Evolutionary conservation across 2,888 invertebrate species (phyloP), one percentile per base, ranked within the genome.

Genomic region (Cerastoderma edule): DNA sequence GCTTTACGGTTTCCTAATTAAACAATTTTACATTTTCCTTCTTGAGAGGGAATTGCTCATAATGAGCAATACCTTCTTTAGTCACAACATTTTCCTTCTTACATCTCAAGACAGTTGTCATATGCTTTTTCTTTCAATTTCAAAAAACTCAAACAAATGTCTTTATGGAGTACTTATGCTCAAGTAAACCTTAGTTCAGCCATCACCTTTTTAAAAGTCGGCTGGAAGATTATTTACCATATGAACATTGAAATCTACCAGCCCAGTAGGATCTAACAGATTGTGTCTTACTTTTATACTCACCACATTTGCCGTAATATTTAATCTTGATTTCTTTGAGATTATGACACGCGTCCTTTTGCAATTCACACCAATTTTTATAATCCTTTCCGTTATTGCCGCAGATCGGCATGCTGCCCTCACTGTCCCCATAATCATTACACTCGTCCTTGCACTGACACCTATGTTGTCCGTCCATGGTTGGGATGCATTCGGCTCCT

Each of bases 401-500:
- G 93, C 97, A 97, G 60, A 97, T 95, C 0, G 96, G 95, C 69
- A 95, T 94, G 44, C 96, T 96, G 75, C 95, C 96, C 83, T 95
- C 95, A 93, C 96, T 96, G 93, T 97, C 97, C 5, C 97, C 97
- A 93, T 96, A 96, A 92, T 95, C 95, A 70, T 96, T 96, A 91
- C 97, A 97, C 78, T 95, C 95, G 72, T 95, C 94, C 54, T 96
- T 95, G 90, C 97, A 97, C 91, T 96, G 95, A 93, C 97, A 97
- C 90, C 94, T 94, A 87, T 96, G 95, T 67, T 94, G 94, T 46
- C 96, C 97, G 93, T 96, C 96, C 69, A 93, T 90, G 27, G 94
- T 93, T 50, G 93, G 88, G 72, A 94, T 94, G 91, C 96, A 96
- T 66, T 95, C 94, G 0, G 96, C 95, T 0, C 96, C 96, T 82